Base-by-base conservation (phyloP, 2,113 vertebrate species). In the Indri indri region DNA sequence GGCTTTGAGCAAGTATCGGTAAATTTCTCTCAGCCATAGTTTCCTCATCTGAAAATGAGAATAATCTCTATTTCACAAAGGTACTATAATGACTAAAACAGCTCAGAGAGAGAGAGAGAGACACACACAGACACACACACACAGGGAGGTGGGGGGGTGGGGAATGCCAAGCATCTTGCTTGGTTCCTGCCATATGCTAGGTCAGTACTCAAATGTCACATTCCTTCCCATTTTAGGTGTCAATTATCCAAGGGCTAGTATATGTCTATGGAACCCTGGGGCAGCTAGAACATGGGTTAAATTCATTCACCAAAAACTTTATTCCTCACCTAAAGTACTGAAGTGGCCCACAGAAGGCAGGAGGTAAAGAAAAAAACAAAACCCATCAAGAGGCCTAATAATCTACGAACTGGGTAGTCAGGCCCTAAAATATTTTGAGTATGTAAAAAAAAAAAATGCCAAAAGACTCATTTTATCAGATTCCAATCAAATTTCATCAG, bases 391-490 rank as follows among this genome's bases (percentile, higher is more conserved):
- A 91, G 7, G 32, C 37, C 40, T 40, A 88, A 76, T 71, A 85
- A 80, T 50, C 27, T 3, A 84, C n/a, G 90, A 92, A 92, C 3
- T 65, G 45, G 17, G 59, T 65, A 61, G 82, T 87, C 52, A 86
- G 22, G 17, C 50, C 80, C 42, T 47, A 20, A 79, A 73, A 76
- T 27, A 22, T 42, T 84, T 3, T 40, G n/a, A 90, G 45, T 68
- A 42, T 0, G 3, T 80, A 66, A 65, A 70, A 47, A 32, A 52
- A 52, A 80, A 61, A 68, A 59, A 82, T 76, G 84, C 25, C 59
- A 57, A 65, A 65, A 95, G 50, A 94, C 9, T 77, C 52, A 88
- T 52, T 93, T 82, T 47, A 94, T 90, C 40, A 95, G 80, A 94
- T 52, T 70, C 65, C 37, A 85, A 42, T 42, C 40, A 42, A 42